A percentile compares a stretch with the other conserved stretches of the same genome.
Conservation (phyloP, 2,888 invertebrate genomes). For the Drosophila pseudotalamancana region DNA sequence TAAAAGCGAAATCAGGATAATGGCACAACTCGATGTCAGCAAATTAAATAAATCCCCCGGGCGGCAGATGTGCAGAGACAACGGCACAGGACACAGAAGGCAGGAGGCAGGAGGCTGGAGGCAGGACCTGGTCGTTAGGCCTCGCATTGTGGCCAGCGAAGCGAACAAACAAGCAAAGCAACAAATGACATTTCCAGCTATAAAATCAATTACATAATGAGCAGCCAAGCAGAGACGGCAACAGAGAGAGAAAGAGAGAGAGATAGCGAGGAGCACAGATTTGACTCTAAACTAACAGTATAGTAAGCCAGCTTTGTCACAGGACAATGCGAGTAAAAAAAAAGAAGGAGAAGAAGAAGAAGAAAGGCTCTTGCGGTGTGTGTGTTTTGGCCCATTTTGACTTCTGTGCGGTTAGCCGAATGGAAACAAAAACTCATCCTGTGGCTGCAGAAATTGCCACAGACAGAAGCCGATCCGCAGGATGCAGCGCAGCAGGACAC, state of each 20-base stretch:
- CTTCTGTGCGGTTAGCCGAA: conserved; percentile 74
- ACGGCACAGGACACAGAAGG: conserved; percentile 18
- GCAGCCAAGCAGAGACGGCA: conserved; percentile 9
- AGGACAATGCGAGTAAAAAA: conserved; percentile 29
- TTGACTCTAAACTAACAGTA: conserved; percentile 28
- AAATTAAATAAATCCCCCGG: conserved; percentile 79
- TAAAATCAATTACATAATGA: conserved; percentile 80
- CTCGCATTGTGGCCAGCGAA: conserved; percentile 47
- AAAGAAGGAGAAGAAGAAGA: not conserved
- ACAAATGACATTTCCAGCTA: conserved; percentile 52
- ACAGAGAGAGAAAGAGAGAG: not conserved
- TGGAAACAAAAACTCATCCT: conserved; percentile 44
- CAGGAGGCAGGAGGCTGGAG: conserved; percentile 1
- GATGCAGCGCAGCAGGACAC: conserved; percentile 69
- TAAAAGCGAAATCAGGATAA: conserved; percentile 79
- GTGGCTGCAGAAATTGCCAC: conserved; percentile 27
- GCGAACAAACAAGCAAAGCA: conserved; percentile 44
- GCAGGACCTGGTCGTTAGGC: conserved; percentile 46
- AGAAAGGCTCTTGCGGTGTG: conserved; percentile 33
- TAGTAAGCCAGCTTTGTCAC: conserved; percentile 10
- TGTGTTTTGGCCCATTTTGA: conserved; percentile 64
- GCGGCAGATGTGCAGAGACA: conserved; percentile 68
- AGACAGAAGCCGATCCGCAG: conserved; percentile 30
- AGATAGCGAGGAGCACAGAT: conserved; percentile 3
- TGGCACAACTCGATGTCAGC: conserved; percentile 67